Evolutionary conservation across 2,888 invertebrate species (phyloP).

Genomic region (Glyphotaelius pellucidus): DNA sequence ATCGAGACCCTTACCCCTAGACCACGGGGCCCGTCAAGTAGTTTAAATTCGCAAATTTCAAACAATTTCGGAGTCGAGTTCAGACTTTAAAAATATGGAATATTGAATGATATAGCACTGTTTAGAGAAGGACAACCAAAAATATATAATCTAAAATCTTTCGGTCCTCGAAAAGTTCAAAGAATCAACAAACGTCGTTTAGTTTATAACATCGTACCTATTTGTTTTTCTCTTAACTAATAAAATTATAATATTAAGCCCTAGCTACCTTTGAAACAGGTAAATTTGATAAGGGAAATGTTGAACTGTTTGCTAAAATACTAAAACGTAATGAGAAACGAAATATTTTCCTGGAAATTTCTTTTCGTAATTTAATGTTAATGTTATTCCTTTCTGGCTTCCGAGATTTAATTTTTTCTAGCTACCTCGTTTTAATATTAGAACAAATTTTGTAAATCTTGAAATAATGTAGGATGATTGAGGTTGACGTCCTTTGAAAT

Average conservation of each 20-base stretch:
- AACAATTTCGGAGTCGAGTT: no score
- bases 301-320: neutral
- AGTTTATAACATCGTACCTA: neutral
- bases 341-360: neutral
- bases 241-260: neutral
- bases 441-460: neutral
- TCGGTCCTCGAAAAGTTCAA: no score
- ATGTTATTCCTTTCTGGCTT: neutral
- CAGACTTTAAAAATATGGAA: no score
- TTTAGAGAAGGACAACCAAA: no score
- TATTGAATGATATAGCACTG: no score
- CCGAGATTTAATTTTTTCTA: neutral
- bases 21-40: no score
- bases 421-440: neutral
- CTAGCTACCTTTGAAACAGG: neutral
- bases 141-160: no score
- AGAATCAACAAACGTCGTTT: no score
- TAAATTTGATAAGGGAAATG: neutral
- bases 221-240: neutral
- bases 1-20: no score
- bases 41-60: no score
- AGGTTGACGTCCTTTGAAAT: neutral
- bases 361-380: neutral
- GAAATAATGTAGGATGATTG: no score
- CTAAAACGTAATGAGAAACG: neutral